Percentiles rank a stretch among this genome's conserved stretches.
Conservation (phyloP, 2,888 invertebrate species). For the Celastrina argiolus region DNA sequence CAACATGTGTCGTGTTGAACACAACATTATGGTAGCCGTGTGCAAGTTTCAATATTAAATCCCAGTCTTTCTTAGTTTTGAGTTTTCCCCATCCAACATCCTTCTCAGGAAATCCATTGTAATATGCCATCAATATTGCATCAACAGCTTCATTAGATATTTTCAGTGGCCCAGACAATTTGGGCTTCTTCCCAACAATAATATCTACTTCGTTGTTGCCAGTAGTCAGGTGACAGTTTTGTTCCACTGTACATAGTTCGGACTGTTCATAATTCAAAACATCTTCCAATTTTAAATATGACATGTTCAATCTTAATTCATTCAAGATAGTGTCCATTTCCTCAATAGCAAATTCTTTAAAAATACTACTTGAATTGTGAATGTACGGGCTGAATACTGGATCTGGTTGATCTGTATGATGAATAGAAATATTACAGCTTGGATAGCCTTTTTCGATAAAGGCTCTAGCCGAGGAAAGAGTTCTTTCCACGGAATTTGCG, state of each 20-base stretch:
- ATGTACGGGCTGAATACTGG: constrained; percentile 56
- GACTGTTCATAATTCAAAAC: constrained; percentile 60
- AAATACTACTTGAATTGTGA: constrained; percentile 50
- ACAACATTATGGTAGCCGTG: constrained; percentile 56
- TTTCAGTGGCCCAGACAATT: constrained; percentile 57
- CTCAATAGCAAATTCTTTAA: constrained; percentile 43
- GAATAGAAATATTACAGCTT: constrained; percentile 51
- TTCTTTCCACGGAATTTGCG: constrained; percentile 57
- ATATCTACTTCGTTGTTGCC: constrained; percentile 49
- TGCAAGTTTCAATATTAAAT: constrained; percentile 45
- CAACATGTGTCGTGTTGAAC: constrained; percentile 55
- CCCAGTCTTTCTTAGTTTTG: constrained; percentile 43
- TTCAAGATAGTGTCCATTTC: constrained; percentile 49
- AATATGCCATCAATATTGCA: constrained; percentile 64
- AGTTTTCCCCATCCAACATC: constrained; percentile 63
- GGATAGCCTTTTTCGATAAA: constrained; percentile 57
- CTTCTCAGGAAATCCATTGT: constrained; percentile 51
- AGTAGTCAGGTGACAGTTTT: constrained; percentile 49
- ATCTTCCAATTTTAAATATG: constrained; percentile 46
- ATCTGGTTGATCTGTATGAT: constrained; percentile 46
- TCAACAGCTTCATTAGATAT: constrained; percentile 58
- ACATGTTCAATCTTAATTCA: constrained; percentile 44
- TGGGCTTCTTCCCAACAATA: constrained; percentile 48
- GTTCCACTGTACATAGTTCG: constrained; percentile 44
- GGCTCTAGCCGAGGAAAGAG: constrained; percentile 54